A percentile compares a stretch with the other conserved stretches of the same genome.
These are phyloP conservation scores for Synergus gifuensis DNA, from an alignment of 2,888 invertebrate species.

Conservation along the genomic window DNA sequence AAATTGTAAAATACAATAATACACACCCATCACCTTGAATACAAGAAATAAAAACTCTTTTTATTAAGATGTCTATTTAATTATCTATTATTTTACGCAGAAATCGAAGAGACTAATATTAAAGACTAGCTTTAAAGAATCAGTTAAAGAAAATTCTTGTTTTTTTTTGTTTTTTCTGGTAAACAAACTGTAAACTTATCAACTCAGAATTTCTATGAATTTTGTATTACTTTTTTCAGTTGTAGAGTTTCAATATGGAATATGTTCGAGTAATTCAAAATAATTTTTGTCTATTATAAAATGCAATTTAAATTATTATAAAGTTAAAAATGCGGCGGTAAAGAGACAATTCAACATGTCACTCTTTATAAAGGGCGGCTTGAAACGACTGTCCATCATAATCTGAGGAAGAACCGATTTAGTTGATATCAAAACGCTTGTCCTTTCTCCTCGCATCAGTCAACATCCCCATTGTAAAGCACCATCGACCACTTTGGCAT, in stretches of 20 bases:
- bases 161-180: too few relatives aligned
- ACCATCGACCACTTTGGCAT: neutral
- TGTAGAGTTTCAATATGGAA: neutral
- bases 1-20: neutral
- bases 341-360: constrained; percentile 56
- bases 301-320: neutral
- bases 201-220: neutral
- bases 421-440: constrained; percentile 13
- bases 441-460: constrained; percentile 24
- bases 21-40: constrained; percentile 4
- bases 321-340: constrained; percentile 1
- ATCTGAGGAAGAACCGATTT: constrained; percentile 50
- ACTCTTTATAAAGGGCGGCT: constrained; percentile 67
- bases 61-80: neutral
- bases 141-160: too few relatives aligned
- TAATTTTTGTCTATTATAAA: neutral
- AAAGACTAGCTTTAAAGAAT: too few relatives aligned
- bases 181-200: too few relatives aligned
- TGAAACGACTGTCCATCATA: constrained; percentile 70
- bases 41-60: constrained; percentile 12
- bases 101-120: too few relatives aligned
- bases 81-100: neutral
- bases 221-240: neutral
- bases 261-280: neutral
- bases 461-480: constrained; percentile 16